These are phyloP conservation scores for Chrysodeixis includens DNA, from an alignment of 2,888 invertebrate species.

Conservation along the genomic window DNA sequence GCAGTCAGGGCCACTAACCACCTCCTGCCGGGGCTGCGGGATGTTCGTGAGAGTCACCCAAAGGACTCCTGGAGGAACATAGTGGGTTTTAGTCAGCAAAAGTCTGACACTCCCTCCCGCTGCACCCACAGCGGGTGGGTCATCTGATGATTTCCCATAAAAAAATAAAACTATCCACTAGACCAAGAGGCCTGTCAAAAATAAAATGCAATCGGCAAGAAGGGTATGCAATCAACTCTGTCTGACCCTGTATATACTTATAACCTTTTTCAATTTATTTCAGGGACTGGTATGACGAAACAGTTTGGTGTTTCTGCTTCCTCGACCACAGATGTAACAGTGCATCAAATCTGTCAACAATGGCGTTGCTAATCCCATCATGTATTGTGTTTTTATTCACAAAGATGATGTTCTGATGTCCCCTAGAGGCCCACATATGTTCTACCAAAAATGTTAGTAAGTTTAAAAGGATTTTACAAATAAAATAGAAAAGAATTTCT, in stretches of 20 bases:
- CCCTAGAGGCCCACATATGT: constrained; percentile 8
- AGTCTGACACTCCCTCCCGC: too few relatives aligned
- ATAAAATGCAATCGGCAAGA: too few relatives aligned
- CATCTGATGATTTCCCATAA: too few relatives aligned
- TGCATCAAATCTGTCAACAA: constrained; percentile 72
- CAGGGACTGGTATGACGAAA: constrained; percentile 94
- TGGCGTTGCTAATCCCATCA: constrained; percentile 69
- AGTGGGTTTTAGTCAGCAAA: too few relatives aligned
- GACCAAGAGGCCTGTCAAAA: too few relatives aligned
- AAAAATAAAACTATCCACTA: too few relatives aligned
- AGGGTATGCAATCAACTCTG: too few relatives aligned
- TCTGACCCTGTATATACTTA: not conserved
- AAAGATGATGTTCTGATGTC: constrained; percentile 69
- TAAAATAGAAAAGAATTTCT: constrained; percentile 2
- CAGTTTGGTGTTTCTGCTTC: constrained; percentile 97
- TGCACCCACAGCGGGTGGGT: too few relatives aligned
- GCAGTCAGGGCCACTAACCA: too few relatives aligned
- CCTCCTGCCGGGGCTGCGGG: too few relatives aligned
- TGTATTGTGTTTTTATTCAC: constrained; percentile 62
- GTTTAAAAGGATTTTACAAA: constrained; percentile 6
- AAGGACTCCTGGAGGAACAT: too few relatives aligned
- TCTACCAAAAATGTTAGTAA: constrained; percentile 28
- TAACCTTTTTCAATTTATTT: constrained; percentile 62
- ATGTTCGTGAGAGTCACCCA: too few relatives aligned
- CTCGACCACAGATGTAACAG: constrained; percentile 96